Evolutionary conservation across 2,113 vertebrate genomes (phyloP), one percentile per base, ranked within the genome.

Genomic region (Mesocricetus auratus): DNA sequence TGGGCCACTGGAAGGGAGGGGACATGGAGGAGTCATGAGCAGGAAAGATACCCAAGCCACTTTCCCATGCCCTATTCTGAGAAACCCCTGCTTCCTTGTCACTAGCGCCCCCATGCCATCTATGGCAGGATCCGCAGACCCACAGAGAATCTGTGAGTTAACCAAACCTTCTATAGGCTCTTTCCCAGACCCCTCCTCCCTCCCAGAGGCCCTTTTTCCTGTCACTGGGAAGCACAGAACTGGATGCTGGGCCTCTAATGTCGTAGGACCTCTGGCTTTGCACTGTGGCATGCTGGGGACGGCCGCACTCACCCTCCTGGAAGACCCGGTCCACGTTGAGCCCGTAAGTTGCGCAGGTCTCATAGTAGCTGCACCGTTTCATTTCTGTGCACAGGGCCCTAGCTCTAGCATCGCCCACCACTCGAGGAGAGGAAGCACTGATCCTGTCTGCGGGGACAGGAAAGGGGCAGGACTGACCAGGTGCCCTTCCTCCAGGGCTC

Each of bases 331-430:
- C 99, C 1, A 99, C 99, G 0, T 99, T 99, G 97, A 99, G 99
- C 29, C 99, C 99, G 0, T 99, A 99, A 6, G 99, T 99, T 45
- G 99, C 99, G 0, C 99, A 99, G 39, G 99, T 99, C 98, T 99
- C 99, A 2, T 99, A 99, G 97, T 99, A 99, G 93, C 99, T 98
- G 50, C 99, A 99, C 74, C 99, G 99, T 13, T 98, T 99, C 96
- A 99, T 99, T 31, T 99, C 99, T 0, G 98, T 95, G 0, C 99
- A 99, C 75, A 99, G 98, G 94, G 99, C 99, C 29, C 99, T 97
- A 78, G 99, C 99, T 0, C 99, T 98, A 11, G 99, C 98, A 5
- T 99, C 99, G 26, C 99, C 99, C 10, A 99, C 99, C 42, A 98
- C 99, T 0, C 99, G 99, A 0, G 99, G 99, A 97, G 99, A 99